These are phyloP conservation scores for Rhagoletis pomonella DNA, from an alignment of 1,140 invertebrate genomes.

Conservation along the genomic window DNA sequence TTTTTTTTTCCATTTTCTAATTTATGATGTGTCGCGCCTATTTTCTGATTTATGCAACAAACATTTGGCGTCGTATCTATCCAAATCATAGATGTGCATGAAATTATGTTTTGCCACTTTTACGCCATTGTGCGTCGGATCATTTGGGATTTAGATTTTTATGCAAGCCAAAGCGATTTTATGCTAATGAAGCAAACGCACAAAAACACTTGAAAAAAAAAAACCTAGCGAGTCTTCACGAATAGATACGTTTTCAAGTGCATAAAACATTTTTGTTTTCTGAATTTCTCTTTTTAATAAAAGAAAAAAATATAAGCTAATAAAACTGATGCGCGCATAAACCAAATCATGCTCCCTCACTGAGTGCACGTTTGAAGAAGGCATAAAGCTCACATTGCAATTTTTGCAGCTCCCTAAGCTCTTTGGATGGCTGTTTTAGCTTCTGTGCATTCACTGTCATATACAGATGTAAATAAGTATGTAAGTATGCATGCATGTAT, in stretches of 20 bases:
- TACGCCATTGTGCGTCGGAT: not conserved
- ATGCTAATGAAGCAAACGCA: conserved; percentile 27
- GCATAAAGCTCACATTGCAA: not conserved
- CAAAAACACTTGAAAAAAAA: conserved; percentile 23
- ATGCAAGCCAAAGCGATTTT: conserved; percentile 10
- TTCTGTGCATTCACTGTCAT: not conserved
- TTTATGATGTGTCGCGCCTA: conserved; percentile 47
- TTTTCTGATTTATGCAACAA: conserved; percentile 36
- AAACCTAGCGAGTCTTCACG: not conserved
- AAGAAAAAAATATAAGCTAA: conserved; percentile 10
- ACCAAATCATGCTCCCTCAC: not conserved
- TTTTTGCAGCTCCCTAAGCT: conserved; percentile 23
- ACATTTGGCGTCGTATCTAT: conserved; percentile 8
- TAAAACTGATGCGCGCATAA: not conserved
- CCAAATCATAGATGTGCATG: not conserved
- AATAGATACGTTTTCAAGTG: conserved; percentile 21
- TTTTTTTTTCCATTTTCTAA: not conserved
- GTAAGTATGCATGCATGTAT: not conserved
- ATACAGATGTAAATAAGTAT: not conserved
- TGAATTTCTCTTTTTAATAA: not conserved
- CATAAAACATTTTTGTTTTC: conserved; percentile 24
- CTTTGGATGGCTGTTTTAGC: not conserved
- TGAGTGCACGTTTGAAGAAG: not conserved
- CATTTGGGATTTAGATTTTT: conserved; percentile 40
- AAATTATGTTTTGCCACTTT: conserved; percentile 3